Evolutionary conservation across 2,113 vertebrate genomes (phyloP), one percentile per base, ranked within the genome.

Genomic region (Grantiella picta): DNA sequence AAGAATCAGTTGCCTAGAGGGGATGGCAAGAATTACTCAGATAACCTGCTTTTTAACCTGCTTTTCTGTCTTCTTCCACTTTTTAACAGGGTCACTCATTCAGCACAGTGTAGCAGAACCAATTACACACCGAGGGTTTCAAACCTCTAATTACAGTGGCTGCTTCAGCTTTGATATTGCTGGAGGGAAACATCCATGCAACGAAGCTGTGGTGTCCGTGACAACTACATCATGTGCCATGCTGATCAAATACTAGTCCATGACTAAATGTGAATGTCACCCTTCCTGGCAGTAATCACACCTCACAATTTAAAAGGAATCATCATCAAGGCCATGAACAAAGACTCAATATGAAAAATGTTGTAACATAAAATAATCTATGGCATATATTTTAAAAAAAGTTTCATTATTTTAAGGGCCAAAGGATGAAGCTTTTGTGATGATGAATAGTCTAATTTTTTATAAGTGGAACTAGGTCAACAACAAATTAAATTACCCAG

Each of bases 391-490:
- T 79, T 56, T n/a, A 14, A 15, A 19, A 33, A 33, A 88, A 79
- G 33, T 45, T 28, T 92, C 56, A 65, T 47, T 56, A 56, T 71
- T 95, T 91, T 69, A 88, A 80, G 27, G 53, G 19, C 65, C 31
- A 90, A 93, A 77, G n/a, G 22, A 82, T 69, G 53, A 92, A 61
- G 60, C 9, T 50, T 69, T 85, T 89, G 71, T 68, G 86, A 88
- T 82, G 78, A 70, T 25, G 22, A 84, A 60, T 29, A 86, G 24
- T 65, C 53, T 78, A 27, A 82, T 65, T 64, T 88, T 63, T 72
- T 3, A 2, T 52, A 80, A 66, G 19, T 54, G 45, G 50, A 97
- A 92, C 49, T 60, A 94, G 95, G 94, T 96, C 91, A 86, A 81
- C 79, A 77, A 83, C 63, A 93, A 81, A 82, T 65, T 82, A 63